phyloP scores from a whole-genome alignment of 2,113 vertebrate species.

The Scomber colias region DNA sequence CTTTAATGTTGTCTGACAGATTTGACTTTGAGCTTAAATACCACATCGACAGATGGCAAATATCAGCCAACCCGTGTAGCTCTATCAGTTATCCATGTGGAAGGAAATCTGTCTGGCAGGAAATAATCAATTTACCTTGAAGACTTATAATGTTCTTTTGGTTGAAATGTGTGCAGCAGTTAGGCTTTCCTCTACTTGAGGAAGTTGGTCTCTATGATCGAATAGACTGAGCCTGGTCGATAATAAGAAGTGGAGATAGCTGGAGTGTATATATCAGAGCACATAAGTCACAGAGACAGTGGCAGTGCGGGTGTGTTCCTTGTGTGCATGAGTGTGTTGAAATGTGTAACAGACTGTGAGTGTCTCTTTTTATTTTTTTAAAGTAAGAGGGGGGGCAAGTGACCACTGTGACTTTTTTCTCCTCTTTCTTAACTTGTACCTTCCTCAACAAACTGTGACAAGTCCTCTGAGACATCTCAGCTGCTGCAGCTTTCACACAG shows the following conservation, averaged over 20 bases:
- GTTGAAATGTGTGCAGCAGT: not conserved
- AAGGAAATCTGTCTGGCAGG: constrained; percentile 14
- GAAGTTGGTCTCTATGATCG: constrained; percentile 31
- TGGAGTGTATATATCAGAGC: not conserved
- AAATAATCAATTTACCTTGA: constrained; percentile 5
- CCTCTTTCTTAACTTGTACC: not conserved
- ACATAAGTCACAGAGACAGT: not conserved
- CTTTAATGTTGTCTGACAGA: no score
- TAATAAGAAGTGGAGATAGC: constrained; percentile 25
- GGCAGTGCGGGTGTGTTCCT: not conserved
- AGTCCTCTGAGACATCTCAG: constrained; percentile 17
- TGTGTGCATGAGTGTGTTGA: not conserved
- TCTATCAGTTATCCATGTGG: not conserved
- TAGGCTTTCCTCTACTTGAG: not conserved
- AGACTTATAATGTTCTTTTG: not conserved
- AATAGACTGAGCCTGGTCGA: constrained; percentile 1
- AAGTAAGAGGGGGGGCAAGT: constrained; percentile 13
- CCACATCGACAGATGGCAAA: no score
- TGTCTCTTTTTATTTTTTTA: not conserved
- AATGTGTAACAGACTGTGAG: not conserved
- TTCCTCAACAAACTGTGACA: constrained; percentile 48
- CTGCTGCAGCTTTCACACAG: constrained; percentile 35
- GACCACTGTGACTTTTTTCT: constrained; percentile 9
- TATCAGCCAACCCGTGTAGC: not conserved
- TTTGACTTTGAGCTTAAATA: no score